A percentile compares a stretch with the other conserved stretches of the same genome.
Conservation (phyloP, 2,113 vertebrate genomes). For the Malurus elegans region DNA sequence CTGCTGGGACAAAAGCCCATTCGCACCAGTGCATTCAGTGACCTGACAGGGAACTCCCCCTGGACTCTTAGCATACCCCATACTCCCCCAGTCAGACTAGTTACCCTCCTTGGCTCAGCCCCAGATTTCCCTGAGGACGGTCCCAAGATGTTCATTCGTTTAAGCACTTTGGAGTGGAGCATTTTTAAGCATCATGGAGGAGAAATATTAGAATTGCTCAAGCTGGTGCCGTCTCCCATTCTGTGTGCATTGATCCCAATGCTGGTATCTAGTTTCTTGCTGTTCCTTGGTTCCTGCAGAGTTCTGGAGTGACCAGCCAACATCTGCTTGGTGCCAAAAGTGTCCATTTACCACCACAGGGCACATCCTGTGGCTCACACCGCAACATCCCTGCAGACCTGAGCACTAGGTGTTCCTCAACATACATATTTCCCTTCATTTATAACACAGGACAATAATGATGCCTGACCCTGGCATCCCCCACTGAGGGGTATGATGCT, state of each 20-base stretch:
- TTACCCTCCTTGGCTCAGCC: no score
- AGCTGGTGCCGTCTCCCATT: no score
- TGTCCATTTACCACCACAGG: neutral
- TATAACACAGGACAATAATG: neutral
- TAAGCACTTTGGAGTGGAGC: no score
- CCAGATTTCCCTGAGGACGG: no score
- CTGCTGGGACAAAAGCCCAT: neutral
- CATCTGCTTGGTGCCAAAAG: neutral
- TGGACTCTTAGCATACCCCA: neutral
- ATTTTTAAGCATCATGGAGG: no score
- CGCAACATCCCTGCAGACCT: neutral
- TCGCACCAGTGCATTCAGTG: neutral
- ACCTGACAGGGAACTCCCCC: neutral
- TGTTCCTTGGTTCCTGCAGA: neutral
- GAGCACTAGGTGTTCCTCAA: neutral
- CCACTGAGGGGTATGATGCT: fast-evolving
- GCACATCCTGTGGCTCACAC: neutral
- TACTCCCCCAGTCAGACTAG: no score
- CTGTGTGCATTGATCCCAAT: neutral
- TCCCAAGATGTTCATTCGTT: no score
- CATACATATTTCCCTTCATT: neutral
- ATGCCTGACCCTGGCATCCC: neutral
- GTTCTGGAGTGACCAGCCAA: neutral
- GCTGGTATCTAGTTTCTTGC: neutral
- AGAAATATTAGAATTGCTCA: no score